These are phyloP conservation scores for Drosophila bipectinata DNA, from an alignment of 1,140 invertebrate species.

Conservation along the genomic window DNA sequence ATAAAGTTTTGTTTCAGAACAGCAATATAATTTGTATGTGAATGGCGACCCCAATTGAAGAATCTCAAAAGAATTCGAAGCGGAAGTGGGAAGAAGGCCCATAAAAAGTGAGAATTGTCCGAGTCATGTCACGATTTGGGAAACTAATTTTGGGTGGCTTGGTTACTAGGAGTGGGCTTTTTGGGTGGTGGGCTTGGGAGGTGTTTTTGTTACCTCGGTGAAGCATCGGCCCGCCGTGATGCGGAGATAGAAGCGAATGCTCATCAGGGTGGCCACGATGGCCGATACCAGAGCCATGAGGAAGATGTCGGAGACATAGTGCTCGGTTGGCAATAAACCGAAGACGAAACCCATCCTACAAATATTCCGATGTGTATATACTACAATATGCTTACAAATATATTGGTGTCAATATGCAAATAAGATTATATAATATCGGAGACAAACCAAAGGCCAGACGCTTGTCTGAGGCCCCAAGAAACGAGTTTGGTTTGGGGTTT, in stretches of 20 bases:
- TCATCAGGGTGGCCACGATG: conserved; percentile 73
- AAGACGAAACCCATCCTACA: conserved; percentile 80
- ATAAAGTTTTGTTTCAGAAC: neutral
- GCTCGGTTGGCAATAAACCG: conserved; percentile 71
- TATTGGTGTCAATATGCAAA: conserved; percentile 61
- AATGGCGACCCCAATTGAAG: neutral
- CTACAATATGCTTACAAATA: conserved; percentile 34
- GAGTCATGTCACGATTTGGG: conserved; percentile 46
- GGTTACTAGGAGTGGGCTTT: conserved; percentile 11
- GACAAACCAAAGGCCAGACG: conserved; percentile 23
- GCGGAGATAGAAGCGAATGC: conserved; percentile 81
- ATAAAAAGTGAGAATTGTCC: conserved; percentile 16
- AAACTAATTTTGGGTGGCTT: conserved; percentile 1
- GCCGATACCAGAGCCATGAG: conserved; percentile 66
- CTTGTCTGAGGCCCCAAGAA: conserved; percentile 33
- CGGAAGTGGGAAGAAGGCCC: conserved; percentile 25
- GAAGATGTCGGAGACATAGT: conserved; percentile 74
- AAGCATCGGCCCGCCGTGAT: conserved; percentile 80
- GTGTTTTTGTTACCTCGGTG: conserved; percentile 69
- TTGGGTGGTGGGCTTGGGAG: conserved; percentile 2
- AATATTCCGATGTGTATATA: conserved; percentile 50
- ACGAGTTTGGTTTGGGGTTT: conserved; percentile 57
- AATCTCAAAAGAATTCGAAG: conserved; percentile 15
- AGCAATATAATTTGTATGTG: conserved; percentile 4
- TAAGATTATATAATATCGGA: conserved; percentile 62